A percentile compares a stretch with the other conserved stretches of the same genome.
These are phyloP conservation scores for Onychomys leucogaster DNA, from an alignment of 2,797 vertebrate genomes.

Conservation along the genomic window DNA sequence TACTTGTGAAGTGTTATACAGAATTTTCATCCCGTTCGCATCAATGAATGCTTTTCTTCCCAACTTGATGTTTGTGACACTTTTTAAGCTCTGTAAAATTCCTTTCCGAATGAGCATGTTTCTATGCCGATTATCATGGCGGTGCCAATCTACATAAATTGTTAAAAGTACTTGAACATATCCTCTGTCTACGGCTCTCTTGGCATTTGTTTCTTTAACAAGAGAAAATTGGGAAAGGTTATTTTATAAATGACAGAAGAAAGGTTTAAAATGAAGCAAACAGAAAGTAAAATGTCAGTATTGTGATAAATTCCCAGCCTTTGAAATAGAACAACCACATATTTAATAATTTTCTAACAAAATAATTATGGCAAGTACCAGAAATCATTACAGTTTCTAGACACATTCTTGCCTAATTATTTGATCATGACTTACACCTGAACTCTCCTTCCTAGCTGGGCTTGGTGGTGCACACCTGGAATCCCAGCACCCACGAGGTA, in stretches of 20 bases:
- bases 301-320: constrained; percentile 46
- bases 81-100: constrained; percentile 96
- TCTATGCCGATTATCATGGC: constrained; percentile 95
- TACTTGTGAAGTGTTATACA: constrained; percentile 96
- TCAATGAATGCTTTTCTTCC: constrained; percentile 97
- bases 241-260: constrained; percentile 70
- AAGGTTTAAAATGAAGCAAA: constrained; percentile 38
- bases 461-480: neutral
- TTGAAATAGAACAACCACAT: neutral
- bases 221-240: constrained; percentile 79
- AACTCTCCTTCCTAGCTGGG: neutral
- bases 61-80: constrained; percentile 95
- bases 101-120: constrained; percentile 97
- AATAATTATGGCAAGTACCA: constrained; percentile 50
- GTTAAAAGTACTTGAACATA: constrained; percentile 93
- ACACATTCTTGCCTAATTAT: neutral
- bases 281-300: constrained; percentile 51
- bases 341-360: constrained; percentile 59
- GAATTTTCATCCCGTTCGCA: constrained; percentile 96
- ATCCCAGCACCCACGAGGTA: neutral
- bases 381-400: constrained; percentile 17
- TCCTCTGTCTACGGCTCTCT: constrained; percentile 94
- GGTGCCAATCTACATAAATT: constrained; percentile 97
- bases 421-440: constrained; percentile 15
- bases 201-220: constrained; percentile 93